Evolutionary conservation across 1,140 invertebrate genomes (phyloP).

Genomic region (Meloidogyne exigua): DNA sequence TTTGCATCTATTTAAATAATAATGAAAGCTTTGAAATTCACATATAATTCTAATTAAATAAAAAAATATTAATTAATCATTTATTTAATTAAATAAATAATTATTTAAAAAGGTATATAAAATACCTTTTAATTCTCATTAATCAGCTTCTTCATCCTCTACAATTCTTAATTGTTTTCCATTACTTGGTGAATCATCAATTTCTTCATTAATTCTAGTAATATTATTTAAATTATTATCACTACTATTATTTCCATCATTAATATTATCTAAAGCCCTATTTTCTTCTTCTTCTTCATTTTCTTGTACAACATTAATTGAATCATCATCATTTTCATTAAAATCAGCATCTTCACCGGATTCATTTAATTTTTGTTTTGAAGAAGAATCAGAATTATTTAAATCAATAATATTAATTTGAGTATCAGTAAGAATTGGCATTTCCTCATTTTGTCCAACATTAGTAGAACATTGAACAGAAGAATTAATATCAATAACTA

Average conservation of each 20-base stretch:
- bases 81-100: too few relatives aligned
- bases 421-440: background rate
- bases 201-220: background rate
- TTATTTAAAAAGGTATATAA: too few relatives aligned
- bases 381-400: slow-evolving; percentile 11
- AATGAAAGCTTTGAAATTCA: too few relatives aligned
- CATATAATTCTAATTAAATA: too few relatives aligned
- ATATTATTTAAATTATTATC: background rate
- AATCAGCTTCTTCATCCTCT: background rate
- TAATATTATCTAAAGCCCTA: slow-evolving; percentile 2
- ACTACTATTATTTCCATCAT: background rate
- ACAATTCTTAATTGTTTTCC: background rate
- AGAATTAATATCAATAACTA: background rate
- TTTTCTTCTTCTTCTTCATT: slow-evolving; percentile 1
- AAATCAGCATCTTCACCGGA: too few relatives aligned
- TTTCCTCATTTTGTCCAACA: background rate
- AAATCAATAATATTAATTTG: background rate
- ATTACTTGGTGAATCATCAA: background rate
- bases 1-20: too few relatives aligned
- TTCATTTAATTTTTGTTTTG: slow-evolving; percentile 7
- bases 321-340: slow-evolving; percentile 4
- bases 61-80: too few relatives aligned
- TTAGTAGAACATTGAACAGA: background rate
- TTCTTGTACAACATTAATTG: slow-evolving; percentile 8
- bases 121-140: background rate